A percentile compares a stretch with the other conserved stretches of the same genome.
Evolutionary conservation across 1,140 invertebrate genomes (phyloP).

Genomic region (Neodiprion virginianus): DNA sequence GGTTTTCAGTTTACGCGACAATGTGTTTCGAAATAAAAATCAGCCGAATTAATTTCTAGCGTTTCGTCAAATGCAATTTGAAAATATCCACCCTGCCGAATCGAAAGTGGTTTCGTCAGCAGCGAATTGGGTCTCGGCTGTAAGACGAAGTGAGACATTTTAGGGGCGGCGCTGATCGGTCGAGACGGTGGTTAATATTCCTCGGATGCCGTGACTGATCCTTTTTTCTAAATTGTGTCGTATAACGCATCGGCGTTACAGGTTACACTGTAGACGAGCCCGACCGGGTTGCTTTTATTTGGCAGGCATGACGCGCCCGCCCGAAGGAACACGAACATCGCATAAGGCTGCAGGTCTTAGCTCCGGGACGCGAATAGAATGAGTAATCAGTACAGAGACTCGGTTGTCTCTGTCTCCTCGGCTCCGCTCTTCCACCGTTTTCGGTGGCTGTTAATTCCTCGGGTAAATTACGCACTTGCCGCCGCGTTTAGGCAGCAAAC

Average conservation of each 20-base stretch:
- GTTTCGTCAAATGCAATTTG: too few relatives aligned
- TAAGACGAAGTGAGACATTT: too few relatives aligned
- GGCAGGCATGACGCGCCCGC: neutral
- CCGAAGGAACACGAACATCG: neutral
- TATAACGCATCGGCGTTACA: neutral
- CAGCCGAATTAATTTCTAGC: too few relatives aligned
- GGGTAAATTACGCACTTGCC: neutral
- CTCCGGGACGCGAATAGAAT: slow-evolving; percentile 6
- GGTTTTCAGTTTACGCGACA: too few relatives aligned
- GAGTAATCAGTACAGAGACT: slow-evolving; percentile 2
- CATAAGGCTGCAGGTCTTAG: neutral
- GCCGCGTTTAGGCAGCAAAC: too few relatives aligned
- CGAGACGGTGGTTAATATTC: too few relatives aligned
- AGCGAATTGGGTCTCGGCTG: too few relatives aligned
- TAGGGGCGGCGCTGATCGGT: too few relatives aligned
- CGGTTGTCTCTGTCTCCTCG: neutral
- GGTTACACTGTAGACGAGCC: too few relatives aligned
- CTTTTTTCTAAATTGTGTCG: neutral
- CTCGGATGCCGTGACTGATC: neutral
- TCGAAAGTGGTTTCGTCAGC: too few relatives aligned
- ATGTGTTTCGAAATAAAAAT: too few relatives aligned
- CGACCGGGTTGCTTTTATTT: neutral
- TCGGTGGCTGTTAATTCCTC: neutral
- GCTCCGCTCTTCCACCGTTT: neutral
- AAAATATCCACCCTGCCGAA: too few relatives aligned